Base-by-base conservation (phyloP, 1,140 invertebrate species). In the Drosophila arawakana region DNA sequence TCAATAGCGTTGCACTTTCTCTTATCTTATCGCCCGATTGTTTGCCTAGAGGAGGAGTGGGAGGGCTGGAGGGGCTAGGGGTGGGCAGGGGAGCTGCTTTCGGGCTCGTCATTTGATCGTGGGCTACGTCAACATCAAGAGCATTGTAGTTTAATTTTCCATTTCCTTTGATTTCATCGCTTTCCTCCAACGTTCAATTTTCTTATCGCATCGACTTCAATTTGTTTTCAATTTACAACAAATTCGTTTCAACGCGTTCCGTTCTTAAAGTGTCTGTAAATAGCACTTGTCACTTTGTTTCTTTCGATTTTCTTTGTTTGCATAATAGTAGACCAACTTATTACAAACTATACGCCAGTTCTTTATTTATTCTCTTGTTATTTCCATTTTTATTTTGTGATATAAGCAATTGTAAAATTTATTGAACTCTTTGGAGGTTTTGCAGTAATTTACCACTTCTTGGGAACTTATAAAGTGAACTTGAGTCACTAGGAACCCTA, bases 211-310 rank as follows among this genome's bases (percentile, higher is more conserved):
- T 60, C 39, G 81, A 66, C 81, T 85, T 79, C 85, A 90, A 90
- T 90, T 90, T 90, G 86, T 85, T 90, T 90, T 85, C 81, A 90
- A 90, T 90, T 90, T 90, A 90, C 85, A 90, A 90, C 81, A 85
- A 89, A 76, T 84, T 90, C 72, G 71, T 81, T 81, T 89, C 54
- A 84, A 30, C 44, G 44, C 59, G 47, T 41, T 59, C 37, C 41
- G 13, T 55, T 5, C 25, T 76, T 67, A 59, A 49, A 71, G 59
- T 62, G 54, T 74, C 74, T 77, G 83, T 88, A 69, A 88, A 88
- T 89, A 80, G 76, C 63, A 68, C 58, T 73, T 76, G 70, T 74
- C 80, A 78, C 62, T 66, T 72, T 62, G 25, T 30, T 30, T 30
- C 6, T 30, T 30, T 30, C 25, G 0, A 30, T 4, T 30, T 30